A percentile compares a stretch with the other conserved stretches of the same genome.
Conservation (phyloP, 2,113 vertebrate genomes). For the Toxotes chatareus region DNA sequence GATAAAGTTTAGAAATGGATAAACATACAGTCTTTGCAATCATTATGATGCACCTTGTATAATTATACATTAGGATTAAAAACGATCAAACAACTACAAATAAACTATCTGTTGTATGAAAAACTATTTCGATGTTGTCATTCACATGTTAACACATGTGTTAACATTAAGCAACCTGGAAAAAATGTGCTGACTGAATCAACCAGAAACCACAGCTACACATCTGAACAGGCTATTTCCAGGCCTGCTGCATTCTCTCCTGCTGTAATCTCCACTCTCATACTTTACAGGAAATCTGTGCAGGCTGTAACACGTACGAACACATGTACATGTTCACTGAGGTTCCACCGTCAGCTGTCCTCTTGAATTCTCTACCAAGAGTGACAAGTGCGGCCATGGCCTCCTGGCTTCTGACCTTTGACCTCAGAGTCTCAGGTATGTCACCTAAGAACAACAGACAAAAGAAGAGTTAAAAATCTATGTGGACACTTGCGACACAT, state of each 20-base stretch:
- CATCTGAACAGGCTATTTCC: neutral
- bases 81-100: neutral
- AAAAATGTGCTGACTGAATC: neutral
- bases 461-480: neutral
- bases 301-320: neutral
- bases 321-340: neutral
- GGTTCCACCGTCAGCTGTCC: neutral
- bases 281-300: slow-evolving; percentile 11
- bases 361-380: neutral
- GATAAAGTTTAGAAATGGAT: neutral
- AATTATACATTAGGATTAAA: neutral
- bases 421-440: slow-evolving; percentile 77
- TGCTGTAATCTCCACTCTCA: neutral
- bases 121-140: neutral
- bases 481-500: neutral
- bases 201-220: slow-evolving; percentile 13
- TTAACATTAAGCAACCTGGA: neutral
- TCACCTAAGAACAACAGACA: slow-evolving; percentile 68
- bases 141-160: too few species aligned
- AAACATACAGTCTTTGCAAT: neutral
- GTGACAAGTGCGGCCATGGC: neutral
- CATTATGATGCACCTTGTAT: neutral
- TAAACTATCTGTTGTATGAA: neutral
- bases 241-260: neutral
- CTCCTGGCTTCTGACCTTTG: slow-evolving; percentile 1